Conservation (phyloP, 2,888 invertebrate genomes). For the Nematopogon swammerdamellus region DNA sequence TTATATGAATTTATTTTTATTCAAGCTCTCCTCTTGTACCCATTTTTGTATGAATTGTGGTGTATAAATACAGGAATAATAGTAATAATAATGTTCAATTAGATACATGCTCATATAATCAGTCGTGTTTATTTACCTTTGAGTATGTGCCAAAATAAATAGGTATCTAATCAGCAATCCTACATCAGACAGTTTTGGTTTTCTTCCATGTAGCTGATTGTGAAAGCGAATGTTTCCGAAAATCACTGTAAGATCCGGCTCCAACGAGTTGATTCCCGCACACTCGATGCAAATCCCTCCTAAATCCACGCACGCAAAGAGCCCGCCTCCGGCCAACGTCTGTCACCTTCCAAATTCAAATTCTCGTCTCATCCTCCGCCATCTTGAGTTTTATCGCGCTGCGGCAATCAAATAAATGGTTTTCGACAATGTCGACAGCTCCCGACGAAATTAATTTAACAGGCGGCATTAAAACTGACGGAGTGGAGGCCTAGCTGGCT, state of each 20-base stretch:
- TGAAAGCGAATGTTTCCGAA: not conserved
- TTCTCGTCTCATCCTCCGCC: not conserved
- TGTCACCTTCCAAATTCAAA: not conserved
- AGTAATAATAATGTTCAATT: too few species aligned
- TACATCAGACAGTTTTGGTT: too few species aligned
- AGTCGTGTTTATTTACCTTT: too few species aligned
- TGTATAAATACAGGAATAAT: too few species aligned
- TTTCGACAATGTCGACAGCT: not conserved
- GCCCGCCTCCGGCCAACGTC: not conserved
- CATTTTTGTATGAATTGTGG: too few species aligned
- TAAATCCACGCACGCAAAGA: not conserved
- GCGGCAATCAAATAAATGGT: not conserved
- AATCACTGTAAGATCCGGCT: not conserved
- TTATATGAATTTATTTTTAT: too few species aligned
- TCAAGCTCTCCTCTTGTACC: too few species aligned
- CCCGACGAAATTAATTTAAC: not conserved
- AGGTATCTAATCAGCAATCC: too few species aligned
- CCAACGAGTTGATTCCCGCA: not conserved
- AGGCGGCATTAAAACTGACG: not conserved
- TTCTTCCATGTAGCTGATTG: too few species aligned
- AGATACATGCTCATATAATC: too few species aligned
- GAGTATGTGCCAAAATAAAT: too few species aligned
- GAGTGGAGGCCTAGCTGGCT: not conserved
- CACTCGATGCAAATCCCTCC: not conserved
- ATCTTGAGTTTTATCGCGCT: not conserved